phyloP scores from a whole-genome alignment of 2,797 vertebrate genomes.

The Brotogeris chrysoptera region DNA sequence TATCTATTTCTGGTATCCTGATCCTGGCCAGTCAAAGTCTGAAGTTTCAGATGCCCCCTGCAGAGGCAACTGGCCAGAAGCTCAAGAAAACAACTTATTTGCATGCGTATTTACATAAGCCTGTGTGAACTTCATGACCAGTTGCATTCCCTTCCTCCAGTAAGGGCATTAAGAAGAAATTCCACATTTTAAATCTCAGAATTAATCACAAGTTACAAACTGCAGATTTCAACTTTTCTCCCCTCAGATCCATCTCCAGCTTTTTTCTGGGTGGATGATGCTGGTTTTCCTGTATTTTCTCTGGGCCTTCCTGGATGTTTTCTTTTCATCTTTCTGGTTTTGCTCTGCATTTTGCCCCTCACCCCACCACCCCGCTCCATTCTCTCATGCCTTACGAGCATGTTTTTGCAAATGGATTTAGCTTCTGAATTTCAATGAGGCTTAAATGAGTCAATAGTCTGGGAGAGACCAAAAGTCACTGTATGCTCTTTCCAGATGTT shows the following conservation, averaged over 20 bases:
- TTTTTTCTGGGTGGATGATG: not conserved
- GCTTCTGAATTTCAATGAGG: conserved; percentile 47
- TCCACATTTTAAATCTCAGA: conserved; percentile 40
- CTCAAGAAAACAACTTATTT: conserved; percentile 58
- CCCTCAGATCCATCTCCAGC: not conserved
- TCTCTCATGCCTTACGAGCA: not conserved
- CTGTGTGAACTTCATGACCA: conserved; percentile 61
- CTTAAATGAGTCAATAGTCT: conserved; percentile 36
- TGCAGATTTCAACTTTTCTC: not conserved
- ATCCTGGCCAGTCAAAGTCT: not conserved
- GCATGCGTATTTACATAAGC: conserved; percentile 57
- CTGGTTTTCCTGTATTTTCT: not conserved
- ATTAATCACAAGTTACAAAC: conserved; percentile 37
- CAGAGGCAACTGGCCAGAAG: conserved; percentile 40
- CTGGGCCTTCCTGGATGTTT: not conserved
- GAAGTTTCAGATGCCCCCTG: conserved; percentile 23
- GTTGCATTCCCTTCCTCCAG: conserved; percentile 40
- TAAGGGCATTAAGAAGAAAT: conserved; percentile 52
- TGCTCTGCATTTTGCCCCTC: not conserved
- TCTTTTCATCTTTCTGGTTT: conserved; percentile 18
- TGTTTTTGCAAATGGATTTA: conserved; percentile 25
- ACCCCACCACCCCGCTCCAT: not conserved
- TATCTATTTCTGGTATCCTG: conserved; percentile 14
- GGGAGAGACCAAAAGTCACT: conserved; percentile 42
- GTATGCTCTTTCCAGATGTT: conserved; percentile 53